phyloP scores from a whole-genome alignment of 2,888 invertebrate genomes.

The Andricus quercusramuli region DNA sequence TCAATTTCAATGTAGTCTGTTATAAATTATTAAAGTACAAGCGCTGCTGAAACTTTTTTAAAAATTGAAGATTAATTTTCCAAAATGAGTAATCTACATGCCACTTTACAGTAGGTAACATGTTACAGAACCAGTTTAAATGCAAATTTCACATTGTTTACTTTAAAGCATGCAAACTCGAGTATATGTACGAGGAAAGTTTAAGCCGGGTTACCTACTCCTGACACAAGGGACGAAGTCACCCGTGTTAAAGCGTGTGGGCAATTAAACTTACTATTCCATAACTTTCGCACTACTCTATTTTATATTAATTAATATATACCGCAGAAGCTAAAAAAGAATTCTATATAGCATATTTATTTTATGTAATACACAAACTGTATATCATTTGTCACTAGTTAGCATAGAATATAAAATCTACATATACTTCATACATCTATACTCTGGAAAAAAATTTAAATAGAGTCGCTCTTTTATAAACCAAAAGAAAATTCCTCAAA shows the following conservation, averaged over 20 bases:
- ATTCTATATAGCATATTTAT: background rate
- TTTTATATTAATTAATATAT: background rate
- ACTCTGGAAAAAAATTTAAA: no score
- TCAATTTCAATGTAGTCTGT: no score
- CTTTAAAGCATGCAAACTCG: conserved; percentile 36
- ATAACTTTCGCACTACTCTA: conserved; percentile 16
- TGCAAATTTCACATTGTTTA: conserved; percentile 38
- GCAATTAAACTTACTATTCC: conserved; percentile 25
- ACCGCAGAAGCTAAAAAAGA: background rate
- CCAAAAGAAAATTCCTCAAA: no score
- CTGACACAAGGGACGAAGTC: conserved; percentile 26
- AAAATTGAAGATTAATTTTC: background rate
- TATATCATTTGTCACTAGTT: background rate
- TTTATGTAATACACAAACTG: background rate
- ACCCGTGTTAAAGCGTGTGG: conserved; percentile 27
- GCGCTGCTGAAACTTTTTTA: background rate
- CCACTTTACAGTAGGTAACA: conserved; percentile 11
- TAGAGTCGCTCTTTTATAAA: no score
- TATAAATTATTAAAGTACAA: background rate
- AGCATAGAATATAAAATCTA: no score
- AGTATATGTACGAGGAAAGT: conserved; percentile 2
- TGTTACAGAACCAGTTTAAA: conserved; percentile 38
- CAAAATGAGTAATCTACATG: conserved; percentile 15
- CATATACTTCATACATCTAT: no score
- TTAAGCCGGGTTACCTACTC: conserved; percentile 23